Evolutionary conservation across 2,888 invertebrate genomes (phyloP), one percentile per base, ranked within the genome.

Genomic region (Melipona beecheii): DNA sequence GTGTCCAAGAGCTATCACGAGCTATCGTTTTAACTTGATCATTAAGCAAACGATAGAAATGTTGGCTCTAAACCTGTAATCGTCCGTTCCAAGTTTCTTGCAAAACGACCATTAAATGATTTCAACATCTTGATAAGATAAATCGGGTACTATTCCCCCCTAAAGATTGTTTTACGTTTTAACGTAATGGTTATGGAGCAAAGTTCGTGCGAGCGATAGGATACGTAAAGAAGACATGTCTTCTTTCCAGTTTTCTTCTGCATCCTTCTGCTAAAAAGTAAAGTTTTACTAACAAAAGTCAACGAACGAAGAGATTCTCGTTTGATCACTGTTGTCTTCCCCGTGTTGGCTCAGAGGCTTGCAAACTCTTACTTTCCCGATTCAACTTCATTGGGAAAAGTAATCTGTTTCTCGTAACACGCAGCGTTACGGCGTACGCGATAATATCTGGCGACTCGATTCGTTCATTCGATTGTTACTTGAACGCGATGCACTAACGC

Each of bases 91-190:
- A 81, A 66, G 70, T 60, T 71, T 75, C 65, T 54, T 56, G 71
- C 60, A 58, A 81, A 49, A 73, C 50, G 19, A 60, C 62, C 83
- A 72, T 81, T 83, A 81, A 81, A 68, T 54, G 82, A 81, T 83
- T 83, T 81, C 83, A 43, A 81, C 75, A 82, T 81, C 83, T 76
- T 76, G 81, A 83, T 81, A 81, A 83, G 71, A 81, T 76, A 81
- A 27, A 71, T 76, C 60, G 81, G 62, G 54, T 52, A n/a, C 31
- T 54, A 43, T n/a, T 54, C n/a, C 43, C 54, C 27, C 52, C 17
- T 24, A 60, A 15, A 70, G 70, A 49, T 65, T 21, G 31, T 36
- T 52, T 52, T 52, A 81, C 50, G 64, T 52, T 81, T 70, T 75
- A 52, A 9, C 50, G 60, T 21, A 49, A 82, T 66, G 24, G 19